These are phyloP conservation scores for Hoplostethus atlanticus DNA, from an alignment of 2,797 vertebrate genomes.

Conservation along the genomic window DNA sequence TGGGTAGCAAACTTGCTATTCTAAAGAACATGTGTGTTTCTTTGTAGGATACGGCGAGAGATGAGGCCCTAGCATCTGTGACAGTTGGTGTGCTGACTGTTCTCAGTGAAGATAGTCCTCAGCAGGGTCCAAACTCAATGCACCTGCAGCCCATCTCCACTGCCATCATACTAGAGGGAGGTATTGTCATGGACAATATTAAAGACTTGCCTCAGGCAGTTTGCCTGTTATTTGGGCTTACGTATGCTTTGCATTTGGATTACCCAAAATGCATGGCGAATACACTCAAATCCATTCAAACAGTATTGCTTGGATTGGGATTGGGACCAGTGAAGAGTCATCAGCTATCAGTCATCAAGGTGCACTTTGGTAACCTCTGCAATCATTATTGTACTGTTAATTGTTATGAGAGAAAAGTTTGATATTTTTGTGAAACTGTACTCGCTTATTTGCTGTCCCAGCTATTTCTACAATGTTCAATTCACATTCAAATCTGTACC, in stretches of 20 bases:
- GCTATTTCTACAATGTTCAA: conserved; percentile 12
- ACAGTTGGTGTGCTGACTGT: conserved; percentile 26
- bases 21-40: not conserved
- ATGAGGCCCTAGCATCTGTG: not conserved
- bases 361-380: not conserved
- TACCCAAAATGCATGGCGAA: conserved; percentile 39
- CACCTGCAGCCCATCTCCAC: conserved; percentile 22
- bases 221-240: conserved; percentile 43
- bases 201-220: conserved; percentile 35
- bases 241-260: conserved; percentile 37
- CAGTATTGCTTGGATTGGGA: too few species aligned
- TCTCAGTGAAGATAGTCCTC: conserved; percentile 25
- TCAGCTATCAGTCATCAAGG: conserved; percentile 13
- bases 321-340: not conserved
- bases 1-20: too few species aligned
- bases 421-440: too few species aligned
- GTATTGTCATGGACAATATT: conserved; percentile 37
- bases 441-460: too few species aligned
- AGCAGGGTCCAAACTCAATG: conserved; percentile 4
- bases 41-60: not conserved
- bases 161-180: conserved; percentile 36
- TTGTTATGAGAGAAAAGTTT: too few species aligned
- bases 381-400: too few species aligned
- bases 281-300: conserved; percentile 13
- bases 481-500: too few species aligned